Percentiles rank a stretch among this genome's conserved stretches.
phyloP scores from a whole-genome alignment of 2,888 invertebrate genomes.

The Proisotoma minuta region DNA sequence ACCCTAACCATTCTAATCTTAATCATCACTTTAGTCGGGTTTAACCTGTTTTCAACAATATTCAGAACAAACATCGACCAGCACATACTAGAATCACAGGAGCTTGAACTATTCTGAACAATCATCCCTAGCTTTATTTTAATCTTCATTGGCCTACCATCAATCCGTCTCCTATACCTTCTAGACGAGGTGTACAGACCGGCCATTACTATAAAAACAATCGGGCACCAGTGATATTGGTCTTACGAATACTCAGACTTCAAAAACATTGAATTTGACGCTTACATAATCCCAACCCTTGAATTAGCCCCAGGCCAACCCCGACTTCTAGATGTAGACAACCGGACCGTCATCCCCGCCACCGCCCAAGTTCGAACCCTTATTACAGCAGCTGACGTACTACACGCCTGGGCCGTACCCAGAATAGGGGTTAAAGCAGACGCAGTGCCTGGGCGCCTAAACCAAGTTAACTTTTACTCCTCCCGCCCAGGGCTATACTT shows the following conservation, averaged over 20 bases:
- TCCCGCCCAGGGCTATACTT: constrained; percentile 64
- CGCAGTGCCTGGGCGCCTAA: constrained; percentile 60
- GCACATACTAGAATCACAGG: constrained; percentile 56
- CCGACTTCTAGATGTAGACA: constrained; percentile 63
- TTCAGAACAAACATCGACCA: no score
- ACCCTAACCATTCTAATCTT: no score
- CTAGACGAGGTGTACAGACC: constrained; percentile 35
- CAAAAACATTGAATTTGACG: constrained; percentile 59
- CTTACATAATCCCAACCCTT: constrained; percentile 58
- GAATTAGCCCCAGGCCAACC: constrained; percentile 53
- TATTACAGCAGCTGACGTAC: constrained; percentile 61
- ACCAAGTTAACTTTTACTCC: constrained; percentile 57
- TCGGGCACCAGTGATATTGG: constrained; percentile 28
- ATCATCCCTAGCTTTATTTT: constrained; percentile 27
- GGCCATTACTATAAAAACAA: constrained; percentile 32
- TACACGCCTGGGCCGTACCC: constrained; percentile 64
- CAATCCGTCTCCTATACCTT: constrained; percentile 33
- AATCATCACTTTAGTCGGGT: no score
- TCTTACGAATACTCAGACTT: constrained; percentile 60
- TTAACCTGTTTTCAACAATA: no score
- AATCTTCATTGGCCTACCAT: constrained; percentile 35
- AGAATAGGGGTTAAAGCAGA: constrained; percentile 63
- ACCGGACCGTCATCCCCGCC: constrained; percentile 59
- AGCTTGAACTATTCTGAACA: constrained; percentile 53
- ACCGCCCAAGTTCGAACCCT: constrained; percentile 62